These are phyloP conservation scores for Megaceryle torquata DNA, from an alignment of 2,113 vertebrate species.

Conservation along the genomic window DNA sequence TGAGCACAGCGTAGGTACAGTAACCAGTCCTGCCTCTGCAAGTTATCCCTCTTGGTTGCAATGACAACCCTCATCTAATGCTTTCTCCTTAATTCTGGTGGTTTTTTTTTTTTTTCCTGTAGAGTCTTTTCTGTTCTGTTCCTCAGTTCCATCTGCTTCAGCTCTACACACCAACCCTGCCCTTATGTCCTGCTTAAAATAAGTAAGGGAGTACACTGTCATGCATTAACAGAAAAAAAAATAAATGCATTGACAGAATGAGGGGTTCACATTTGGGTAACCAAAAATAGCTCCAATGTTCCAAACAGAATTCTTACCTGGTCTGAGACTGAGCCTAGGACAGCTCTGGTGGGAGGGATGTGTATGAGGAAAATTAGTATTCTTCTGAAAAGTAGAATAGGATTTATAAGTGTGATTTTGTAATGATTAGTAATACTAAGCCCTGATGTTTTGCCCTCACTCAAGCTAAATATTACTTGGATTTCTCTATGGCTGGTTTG, in stretches of 20 bases:
- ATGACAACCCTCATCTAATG: not conserved
- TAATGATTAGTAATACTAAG: not conserved
- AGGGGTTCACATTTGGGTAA: not conserved
- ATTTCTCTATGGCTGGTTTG: not conserved
- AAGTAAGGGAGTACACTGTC: not conserved
- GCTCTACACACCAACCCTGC: not conserved
- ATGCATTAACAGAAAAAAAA: not conserved
- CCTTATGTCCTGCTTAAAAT: not conserved
- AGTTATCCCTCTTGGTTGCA: not conserved
- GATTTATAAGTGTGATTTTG: not conserved
- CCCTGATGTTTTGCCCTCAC: not conserved
- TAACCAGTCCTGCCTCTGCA: not conserved
- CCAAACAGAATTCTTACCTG: not conserved
- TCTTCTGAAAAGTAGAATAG: not conserved
- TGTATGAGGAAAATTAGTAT: not conserved
- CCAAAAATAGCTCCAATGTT: not conserved
- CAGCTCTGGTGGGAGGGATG: not conserved
- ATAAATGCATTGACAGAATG: not conserved
- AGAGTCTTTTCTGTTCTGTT: not conserved
- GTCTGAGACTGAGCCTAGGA: not conserved
- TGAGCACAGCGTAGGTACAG: not conserved
- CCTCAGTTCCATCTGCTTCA: not conserved
- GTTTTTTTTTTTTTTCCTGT: not conserved
- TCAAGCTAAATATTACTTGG: not conserved
- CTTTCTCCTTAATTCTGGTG: not conserved